Evolutionary conservation across 2,888 invertebrate genomes (phyloP).

Genomic region (Pterostichus niger): DNA sequence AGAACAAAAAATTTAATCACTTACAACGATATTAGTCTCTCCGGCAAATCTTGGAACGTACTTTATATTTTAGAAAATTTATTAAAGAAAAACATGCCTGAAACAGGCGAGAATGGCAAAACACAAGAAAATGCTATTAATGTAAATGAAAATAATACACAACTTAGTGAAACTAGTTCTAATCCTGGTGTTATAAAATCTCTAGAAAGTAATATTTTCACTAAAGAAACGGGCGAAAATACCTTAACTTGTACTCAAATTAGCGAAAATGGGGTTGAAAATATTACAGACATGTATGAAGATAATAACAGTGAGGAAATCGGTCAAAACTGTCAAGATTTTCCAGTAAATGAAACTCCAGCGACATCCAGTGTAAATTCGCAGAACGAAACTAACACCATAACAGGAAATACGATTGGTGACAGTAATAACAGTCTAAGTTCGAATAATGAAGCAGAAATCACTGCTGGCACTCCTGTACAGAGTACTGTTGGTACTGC

Average conservation of each 20-base stretch:
- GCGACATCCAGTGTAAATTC: too few species aligned
- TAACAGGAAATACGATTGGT: too few species aligned
- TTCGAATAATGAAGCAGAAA: too few species aligned
- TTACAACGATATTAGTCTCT: conserved; percentile 44
- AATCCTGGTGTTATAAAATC: neutral
- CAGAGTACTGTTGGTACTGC: too few species aligned
- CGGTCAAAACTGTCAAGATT: neutral
- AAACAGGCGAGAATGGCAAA: conserved; percentile 16
- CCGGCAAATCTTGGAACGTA: conserved; percentile 59
- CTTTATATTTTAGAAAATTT: conserved; percentile 48
- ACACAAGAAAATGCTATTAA: conserved; percentile 1
- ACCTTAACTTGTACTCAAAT: conserved; percentile 1
- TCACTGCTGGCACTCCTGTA: too few species aligned
- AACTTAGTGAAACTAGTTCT: neutral
- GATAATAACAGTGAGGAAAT: neutral
- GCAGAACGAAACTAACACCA: too few species aligned
- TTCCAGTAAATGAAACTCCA: neutral
- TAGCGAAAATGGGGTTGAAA: neutral
- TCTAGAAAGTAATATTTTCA: neutral
- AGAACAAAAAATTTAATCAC: conserved; percentile 54
- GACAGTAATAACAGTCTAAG: too few species aligned
- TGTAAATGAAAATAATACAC: neutral
- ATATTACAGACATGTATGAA: neutral
- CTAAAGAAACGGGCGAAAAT: neutral
- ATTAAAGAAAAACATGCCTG: conserved; percentile 36